Percentiles rank a stretch among this genome's conserved stretches.
Conservation (phyloP, 2,113 vertebrate genomes). For the Paedocypris sp. region DNA sequence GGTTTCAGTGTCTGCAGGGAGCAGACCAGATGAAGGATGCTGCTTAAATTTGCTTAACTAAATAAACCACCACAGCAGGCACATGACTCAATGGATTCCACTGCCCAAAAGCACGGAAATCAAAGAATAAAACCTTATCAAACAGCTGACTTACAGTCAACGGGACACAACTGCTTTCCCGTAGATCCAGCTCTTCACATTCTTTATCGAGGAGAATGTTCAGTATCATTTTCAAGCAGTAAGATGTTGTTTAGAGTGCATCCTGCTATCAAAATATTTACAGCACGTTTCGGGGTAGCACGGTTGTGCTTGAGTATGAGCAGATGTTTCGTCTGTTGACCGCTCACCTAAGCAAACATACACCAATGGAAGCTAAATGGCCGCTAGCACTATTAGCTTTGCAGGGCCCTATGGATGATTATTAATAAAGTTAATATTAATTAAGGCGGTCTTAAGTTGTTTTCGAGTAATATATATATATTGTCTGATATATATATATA, state of each 20-base stretch:
- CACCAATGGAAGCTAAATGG: not conserved
- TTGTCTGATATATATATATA: too few species aligned
- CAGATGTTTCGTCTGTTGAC: slow-evolving; percentile 52
- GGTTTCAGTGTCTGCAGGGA: not conserved
- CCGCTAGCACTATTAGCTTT: too few species aligned
- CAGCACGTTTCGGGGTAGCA: slow-evolving; percentile 63
- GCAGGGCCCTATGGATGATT: too few species aligned
- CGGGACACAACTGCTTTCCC: not conserved
- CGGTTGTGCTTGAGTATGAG: slow-evolving; percentile 53
- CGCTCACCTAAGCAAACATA: slow-evolving; percentile 39
- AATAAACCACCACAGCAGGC: not conserved
- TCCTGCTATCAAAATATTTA: slow-evolving; percentile 68
- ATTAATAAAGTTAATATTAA: too few species aligned
- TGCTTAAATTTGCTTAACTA: not conserved
- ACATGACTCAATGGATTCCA: too few species aligned
- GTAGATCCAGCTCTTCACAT: slow-evolving; percentile 7
- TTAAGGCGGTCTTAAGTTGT: too few species aligned
- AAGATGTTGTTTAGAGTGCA: slow-evolving; percentile 59
- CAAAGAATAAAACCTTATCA: not conserved
- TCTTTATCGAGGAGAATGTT: slow-evolving; percentile 59
- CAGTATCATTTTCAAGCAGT: slow-evolving; percentile 61
- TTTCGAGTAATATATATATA: too few species aligned
- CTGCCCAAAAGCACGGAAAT: not conserved
- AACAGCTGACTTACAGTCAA: not conserved
- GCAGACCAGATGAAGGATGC: not conserved